phyloP scores from a whole-genome alignment of 2,113 vertebrate species.

The Procavia capensis region DNA sequence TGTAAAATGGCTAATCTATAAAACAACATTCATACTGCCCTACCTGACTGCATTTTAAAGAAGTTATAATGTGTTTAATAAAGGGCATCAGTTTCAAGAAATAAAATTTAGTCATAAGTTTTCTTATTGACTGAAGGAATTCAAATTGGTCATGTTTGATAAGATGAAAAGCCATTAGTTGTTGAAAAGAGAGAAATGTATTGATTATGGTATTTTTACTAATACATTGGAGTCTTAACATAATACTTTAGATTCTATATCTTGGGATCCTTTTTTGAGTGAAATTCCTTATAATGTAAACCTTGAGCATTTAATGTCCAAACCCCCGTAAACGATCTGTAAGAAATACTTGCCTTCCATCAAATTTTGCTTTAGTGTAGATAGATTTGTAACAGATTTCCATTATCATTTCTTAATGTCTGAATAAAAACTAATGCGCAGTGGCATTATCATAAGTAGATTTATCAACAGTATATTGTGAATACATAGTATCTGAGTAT shows the following conservation, averaged over 20 bases:
- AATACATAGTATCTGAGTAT: background rate
- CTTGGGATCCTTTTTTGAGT: background rate
- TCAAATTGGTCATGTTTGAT: background rate
- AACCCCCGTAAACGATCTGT: background rate
- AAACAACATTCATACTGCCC: background rate
- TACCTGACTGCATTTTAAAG: background rate
- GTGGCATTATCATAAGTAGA: background rate
- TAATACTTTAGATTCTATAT: background rate
- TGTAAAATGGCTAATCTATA: background rate
- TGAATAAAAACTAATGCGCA: conserved; percentile 38
- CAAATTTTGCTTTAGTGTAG: background rate
- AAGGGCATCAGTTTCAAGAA: background rate
- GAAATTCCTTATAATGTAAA: conserved; percentile 19
- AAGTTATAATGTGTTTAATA: background rate
- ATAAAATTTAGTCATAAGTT: background rate
- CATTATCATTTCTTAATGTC: background rate
- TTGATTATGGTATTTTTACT: background rate
- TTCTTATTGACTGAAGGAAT: background rate
- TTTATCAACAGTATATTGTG: background rate
- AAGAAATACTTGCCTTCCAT: background rate
- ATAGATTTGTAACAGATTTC: background rate
- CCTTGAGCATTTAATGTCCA: background rate
- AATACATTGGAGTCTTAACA: background rate
- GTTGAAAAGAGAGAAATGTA: background rate
- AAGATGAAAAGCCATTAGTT: conserved; percentile 7